Percentiles rank a stretch among this genome's conserved stretches.
phyloP scores from a whole-genome alignment of 2,888 invertebrate genomes.

The Leptopterna dolabrata region DNA sequence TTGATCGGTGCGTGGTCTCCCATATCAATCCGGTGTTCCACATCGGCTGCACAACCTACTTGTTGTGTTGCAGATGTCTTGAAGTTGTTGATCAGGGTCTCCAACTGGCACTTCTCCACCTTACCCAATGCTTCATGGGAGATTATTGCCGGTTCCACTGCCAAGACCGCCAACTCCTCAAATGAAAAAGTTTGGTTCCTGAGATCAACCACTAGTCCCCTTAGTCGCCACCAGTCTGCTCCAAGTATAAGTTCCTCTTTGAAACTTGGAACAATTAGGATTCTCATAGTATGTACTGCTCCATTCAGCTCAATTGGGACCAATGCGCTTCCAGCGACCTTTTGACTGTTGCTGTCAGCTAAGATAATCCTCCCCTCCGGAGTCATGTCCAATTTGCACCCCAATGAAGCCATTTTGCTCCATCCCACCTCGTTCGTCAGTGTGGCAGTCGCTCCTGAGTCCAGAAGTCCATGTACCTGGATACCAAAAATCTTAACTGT shows the following conservation, averaged over 20 bases:
- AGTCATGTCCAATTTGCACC: background rate
- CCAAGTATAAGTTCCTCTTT: background rate
- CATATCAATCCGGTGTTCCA: slow-evolving; percentile 21
- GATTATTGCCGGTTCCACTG: background rate
- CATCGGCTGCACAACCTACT: background rate
- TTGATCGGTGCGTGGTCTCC: background rate
- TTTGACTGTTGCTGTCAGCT: background rate
- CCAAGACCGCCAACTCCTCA: background rate
- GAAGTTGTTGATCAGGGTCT: background rate
- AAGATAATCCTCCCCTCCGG: background rate
- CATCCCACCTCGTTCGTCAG: background rate
- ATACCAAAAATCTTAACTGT: background rate
- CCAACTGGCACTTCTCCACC: background rate
- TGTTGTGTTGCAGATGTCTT: no score
- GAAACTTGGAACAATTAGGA: background rate
- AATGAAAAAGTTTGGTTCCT: background rate
- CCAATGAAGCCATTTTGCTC: background rate
- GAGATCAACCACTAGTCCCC: background rate
- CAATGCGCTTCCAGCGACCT: background rate
- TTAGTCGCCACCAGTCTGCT: background rate
- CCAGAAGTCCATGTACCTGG: background rate
- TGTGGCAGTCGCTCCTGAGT: slow-evolving; percentile 13
- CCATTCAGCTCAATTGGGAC: background rate
- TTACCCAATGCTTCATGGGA: background rate
- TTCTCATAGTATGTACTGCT: background rate